Evolutionary conservation across 2,113 vertebrate species (phyloP).

Genomic region (Labrus mixtus): DNA sequence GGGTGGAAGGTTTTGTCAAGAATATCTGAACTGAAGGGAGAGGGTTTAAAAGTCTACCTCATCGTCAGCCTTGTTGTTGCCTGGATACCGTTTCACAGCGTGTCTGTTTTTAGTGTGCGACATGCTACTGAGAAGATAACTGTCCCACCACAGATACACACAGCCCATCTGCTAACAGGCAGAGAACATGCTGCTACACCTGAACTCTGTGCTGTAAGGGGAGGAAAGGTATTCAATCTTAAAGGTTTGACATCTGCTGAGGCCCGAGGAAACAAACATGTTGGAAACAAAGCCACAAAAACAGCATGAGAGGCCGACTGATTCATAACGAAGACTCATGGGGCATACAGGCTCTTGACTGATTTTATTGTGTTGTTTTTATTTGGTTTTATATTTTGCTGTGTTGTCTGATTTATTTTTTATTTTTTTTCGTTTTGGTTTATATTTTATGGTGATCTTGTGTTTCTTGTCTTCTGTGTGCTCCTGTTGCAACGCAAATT

Average conservation of each 20-base stretch:
- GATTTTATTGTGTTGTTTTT: no score
- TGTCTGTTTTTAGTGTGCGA: constrained; percentile 14
- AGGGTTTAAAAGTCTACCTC: constrained; percentile 10
- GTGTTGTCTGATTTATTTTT: no score
- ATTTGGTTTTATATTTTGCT: no score
- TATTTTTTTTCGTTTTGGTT: no score
- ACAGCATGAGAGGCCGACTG: background rate
- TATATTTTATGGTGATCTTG: no score
- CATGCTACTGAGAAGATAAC: constrained; percentile 26
- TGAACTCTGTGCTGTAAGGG: constrained; percentile 11
- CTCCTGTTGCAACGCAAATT: no score
- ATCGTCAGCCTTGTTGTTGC: constrained; percentile 47
- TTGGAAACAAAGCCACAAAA: background rate
- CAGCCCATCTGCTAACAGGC: constrained; percentile 46
- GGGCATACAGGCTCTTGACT: no score
- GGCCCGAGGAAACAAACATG: constrained; percentile 8
- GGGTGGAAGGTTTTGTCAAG: background rate
- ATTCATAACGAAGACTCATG: background rate
- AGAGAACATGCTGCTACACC: constrained; percentile 14
- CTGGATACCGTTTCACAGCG: constrained; percentile 57
- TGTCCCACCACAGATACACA: constrained; percentile 10
- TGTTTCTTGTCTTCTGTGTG: no score
- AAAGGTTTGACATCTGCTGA: constrained; percentile 32
- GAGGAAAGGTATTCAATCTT: constrained; percentile 19
- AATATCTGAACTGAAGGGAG: constrained; percentile 15